Evolutionary conservation across 1,140 invertebrate genomes (phyloP), one percentile per base, ranked within the genome.

Genomic region (Amyelois transitella): DNA sequence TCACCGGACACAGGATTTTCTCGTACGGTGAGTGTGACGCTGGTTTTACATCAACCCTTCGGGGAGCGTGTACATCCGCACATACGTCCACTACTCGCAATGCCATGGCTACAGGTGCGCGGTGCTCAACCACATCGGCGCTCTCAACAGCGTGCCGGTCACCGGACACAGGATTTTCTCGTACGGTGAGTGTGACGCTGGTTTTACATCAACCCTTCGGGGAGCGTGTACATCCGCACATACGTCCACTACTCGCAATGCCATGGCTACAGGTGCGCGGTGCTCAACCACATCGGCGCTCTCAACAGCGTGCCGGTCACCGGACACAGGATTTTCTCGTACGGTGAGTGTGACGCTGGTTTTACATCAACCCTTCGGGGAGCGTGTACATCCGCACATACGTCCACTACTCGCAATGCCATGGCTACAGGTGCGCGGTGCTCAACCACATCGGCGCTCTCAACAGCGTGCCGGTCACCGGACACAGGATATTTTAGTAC

Each of bases 91-190:
- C 67, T 94, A 96, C 83, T 96, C 95, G 5, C 96, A 97, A 77
- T 93, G 93, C 60, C 94, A 95, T 76, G 96, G 97, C 0, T 98
- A 96, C 86, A 90, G 96, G 56, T 97, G 96, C 83, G 94, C 95
- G 0, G 96, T 98, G n/a, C 91, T 98, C 49, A 98, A 98, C 89
- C 97, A 98, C 80, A 92, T 98, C 53, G 97, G 97, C n/a, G 96
- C 95, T 3, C 82, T 98, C 6, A 91, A 91, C 53, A 94, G 93
- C 80, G 94, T 97, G 8, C 93, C 93, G 51, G 92, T 98, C 5
- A 98, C 96, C 14, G 92, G 94, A n/a, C 91, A 92, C 21, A 90
- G 96, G 63, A 95, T 98, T 67, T 98, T 98, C 78, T 94, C 94
- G 43, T 98, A 98, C 88, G 97, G 96, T 96, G 90, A 86, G 88